These are phyloP conservation scores for Yponomeuta cagnagella DNA, from an alignment of 2,888 invertebrate genomes.

Conservation along the genomic window DNA sequence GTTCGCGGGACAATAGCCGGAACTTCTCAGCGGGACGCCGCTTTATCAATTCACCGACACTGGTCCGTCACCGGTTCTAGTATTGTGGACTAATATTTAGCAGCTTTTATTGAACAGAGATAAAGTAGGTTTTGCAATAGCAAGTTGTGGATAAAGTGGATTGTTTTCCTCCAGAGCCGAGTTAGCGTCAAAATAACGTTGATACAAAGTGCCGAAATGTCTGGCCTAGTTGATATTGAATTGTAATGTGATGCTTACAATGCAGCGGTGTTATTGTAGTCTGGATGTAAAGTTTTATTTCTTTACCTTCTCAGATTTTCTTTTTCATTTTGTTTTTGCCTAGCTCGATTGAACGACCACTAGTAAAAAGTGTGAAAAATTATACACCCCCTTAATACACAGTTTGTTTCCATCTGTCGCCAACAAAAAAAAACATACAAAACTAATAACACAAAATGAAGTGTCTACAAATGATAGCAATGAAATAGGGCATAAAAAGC, in stretches of 20 bases:
- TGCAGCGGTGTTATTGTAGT: background rate
- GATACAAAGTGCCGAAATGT: background rate
- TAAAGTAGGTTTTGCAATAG: background rate
- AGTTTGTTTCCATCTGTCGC: background rate
- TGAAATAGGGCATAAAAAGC: slow-evolving; percentile 11
- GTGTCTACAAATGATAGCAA: slow-evolving; percentile 16
- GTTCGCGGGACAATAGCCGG: slow-evolving; percentile 53
- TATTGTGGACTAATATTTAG: background rate
- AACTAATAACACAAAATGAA: slow-evolving; percentile 5
- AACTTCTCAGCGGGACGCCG: slow-evolving; percentile 53
- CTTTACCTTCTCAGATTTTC: no score
- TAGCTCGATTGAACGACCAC: no score
- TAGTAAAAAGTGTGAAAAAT: no score
- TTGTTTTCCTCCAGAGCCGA: background rate
- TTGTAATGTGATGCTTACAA: background rate
- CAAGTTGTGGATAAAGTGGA: background rate
- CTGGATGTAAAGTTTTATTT: background rate
- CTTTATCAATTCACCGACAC: slow-evolving; percentile 24
- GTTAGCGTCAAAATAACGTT: background rate
- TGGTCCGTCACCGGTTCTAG: background rate
- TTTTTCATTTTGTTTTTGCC: no score
- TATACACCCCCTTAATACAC: background rate
- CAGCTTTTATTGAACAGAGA: background rate
- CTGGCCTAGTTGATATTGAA: background rate
- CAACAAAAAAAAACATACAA: background rate